Conservation (phyloP, 2,888 invertebrate genomes). For the Scotopteryx bipunctaria region DNA sequence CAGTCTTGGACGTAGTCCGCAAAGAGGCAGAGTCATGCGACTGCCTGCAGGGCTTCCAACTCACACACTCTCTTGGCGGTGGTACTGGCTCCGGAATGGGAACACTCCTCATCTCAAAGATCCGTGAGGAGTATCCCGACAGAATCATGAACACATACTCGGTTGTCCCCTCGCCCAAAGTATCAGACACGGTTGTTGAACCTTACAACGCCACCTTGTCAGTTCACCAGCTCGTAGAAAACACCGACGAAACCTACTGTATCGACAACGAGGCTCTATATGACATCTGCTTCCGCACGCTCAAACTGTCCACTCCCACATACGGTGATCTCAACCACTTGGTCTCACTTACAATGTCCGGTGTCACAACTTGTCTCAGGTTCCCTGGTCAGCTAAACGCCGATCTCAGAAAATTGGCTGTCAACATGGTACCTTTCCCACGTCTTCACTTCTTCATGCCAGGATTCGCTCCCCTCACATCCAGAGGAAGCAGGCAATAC, state of each 20-base stretch:
- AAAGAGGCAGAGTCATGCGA: slow-evolving; percentile 96
- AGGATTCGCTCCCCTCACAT: slow-evolving; percentile 92
- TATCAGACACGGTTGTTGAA: slow-evolving; percentile 85
- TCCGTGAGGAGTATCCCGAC: slow-evolving; percentile 95
- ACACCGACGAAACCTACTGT: slow-evolving; percentile 95
- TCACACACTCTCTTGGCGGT: slow-evolving; percentile 89
- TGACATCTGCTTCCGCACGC: slow-evolving; percentile 94
- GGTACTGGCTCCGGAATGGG: slow-evolving; percentile 83
- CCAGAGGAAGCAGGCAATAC: slow-evolving; percentile 94
- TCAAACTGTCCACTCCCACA: slow-evolving; percentile 93
- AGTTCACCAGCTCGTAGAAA: slow-evolving; percentile 93
- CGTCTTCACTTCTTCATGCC: slow-evolving; percentile 96
- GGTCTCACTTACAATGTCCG: slow-evolving; percentile 94
- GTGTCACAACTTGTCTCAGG: slow-evolving; percentile 91
- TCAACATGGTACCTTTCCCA: slow-evolving; percentile 94
- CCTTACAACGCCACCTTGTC: slow-evolving; percentile 95
- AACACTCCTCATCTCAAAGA: slow-evolving; percentile 93
- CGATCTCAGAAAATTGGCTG: slow-evolving; percentile 94
- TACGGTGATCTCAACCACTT: slow-evolving; percentile 96
- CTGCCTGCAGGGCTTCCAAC: slow-evolving; percentile 94
- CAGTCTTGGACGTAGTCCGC: slow-evolving; percentile 92
- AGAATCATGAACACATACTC: slow-evolving; percentile 94
- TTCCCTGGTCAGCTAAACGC: slow-evolving; percentile 97
- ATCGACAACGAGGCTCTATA: slow-evolving; percentile 86
- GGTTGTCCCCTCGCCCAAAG: slow-evolving; percentile 93